Percentiles rank a stretch among this genome's conserved stretches.
phyloP scores from a whole-genome alignment of 1,140 invertebrate genomes.

The Musca domestica region DNA sequence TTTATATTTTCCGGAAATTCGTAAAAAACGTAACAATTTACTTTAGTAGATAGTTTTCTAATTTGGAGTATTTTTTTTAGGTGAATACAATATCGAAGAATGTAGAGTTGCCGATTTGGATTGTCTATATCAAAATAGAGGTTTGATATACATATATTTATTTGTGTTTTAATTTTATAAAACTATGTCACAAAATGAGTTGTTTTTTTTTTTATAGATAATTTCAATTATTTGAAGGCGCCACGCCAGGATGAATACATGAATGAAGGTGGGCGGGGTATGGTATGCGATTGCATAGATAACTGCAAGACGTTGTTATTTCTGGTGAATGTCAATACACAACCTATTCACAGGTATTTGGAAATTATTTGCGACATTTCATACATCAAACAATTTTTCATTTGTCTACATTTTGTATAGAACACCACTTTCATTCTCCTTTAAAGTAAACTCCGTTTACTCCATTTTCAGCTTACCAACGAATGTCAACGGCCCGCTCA shows the following conservation, averaged over 20 bases:
- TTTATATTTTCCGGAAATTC: slow-evolving; percentile 25
- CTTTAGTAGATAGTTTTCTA: neutral
- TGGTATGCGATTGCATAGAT: slow-evolving; percentile 33
- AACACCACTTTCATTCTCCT: too few species aligned
- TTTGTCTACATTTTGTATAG: too few species aligned
- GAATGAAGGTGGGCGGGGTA: slow-evolving; percentile 35
- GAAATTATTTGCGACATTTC: neutral
- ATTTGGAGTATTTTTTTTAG: too few species aligned
- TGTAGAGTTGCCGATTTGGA: slow-evolving; percentile 34
- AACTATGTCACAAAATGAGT: neutral
- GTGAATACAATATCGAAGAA: slow-evolving; percentile 22
- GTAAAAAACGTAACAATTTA: neutral
- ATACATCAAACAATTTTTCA: neutral
- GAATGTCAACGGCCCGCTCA: neutral
- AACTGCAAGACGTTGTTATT: slow-evolving; percentile 35
- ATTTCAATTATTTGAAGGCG: slow-evolving; percentile 38
- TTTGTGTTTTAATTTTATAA: neutral
- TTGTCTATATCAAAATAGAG: slow-evolving; percentile 31
- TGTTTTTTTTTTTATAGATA: slow-evolving; percentile 22
- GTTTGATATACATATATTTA: neutral
- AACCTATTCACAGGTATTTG: slow-evolving; percentile 23
- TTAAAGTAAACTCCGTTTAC: too few species aligned
- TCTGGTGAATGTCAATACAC: slow-evolving; percentile 35
- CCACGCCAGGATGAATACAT: slow-evolving; percentile 36
- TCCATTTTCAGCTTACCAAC: neutral